Evolutionary conservation across 2,888 invertebrate genomes (phyloP).

Genomic region (Cryptops parisi): DNA sequence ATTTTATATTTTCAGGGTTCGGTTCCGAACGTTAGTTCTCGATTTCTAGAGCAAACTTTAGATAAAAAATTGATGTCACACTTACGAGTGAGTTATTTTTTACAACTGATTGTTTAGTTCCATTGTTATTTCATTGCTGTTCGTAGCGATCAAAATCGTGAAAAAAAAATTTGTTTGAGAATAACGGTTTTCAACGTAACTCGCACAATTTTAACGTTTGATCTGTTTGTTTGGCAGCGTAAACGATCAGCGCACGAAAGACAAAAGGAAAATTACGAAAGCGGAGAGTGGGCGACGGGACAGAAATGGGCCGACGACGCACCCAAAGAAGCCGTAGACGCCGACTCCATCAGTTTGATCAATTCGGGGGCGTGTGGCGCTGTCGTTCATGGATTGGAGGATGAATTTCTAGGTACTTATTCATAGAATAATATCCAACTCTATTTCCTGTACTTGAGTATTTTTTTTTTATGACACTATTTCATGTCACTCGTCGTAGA

Average conservation of each 20-base stretch:
- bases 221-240: constrained; percentile 39
- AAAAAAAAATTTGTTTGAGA: background rate
- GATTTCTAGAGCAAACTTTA: constrained; percentile 85
- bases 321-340: constrained; percentile 56
- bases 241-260: constrained; percentile 74
- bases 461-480: constrained; percentile 1
- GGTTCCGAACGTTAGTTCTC: constrained; percentile 70
- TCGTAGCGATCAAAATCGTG: no score
- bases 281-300: constrained; percentile 83
- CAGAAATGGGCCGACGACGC: constrained; percentile 77
- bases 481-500: constrained; percentile 38
- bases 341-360: constrained; percentile 60
- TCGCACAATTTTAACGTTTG: background rate
- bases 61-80: constrained; percentile 97
- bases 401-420: constrained; percentile 67
- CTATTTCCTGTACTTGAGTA: background rate
- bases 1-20: constrained; percentile 40
- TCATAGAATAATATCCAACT: background rate
- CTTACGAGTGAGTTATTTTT: constrained; percentile 49
- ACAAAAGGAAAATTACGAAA: constrained; percentile 62
- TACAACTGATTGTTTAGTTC: background rate
- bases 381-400: constrained; percentile 94
- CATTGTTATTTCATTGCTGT: constrained; percentile 2
- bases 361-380: constrained; percentile 94
- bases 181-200: background rate